These are phyloP conservation scores for Ctenosaura bakeri DNA, from an alignment of 2,797 vertebrate genomes.

Conservation along the genomic window DNA sequence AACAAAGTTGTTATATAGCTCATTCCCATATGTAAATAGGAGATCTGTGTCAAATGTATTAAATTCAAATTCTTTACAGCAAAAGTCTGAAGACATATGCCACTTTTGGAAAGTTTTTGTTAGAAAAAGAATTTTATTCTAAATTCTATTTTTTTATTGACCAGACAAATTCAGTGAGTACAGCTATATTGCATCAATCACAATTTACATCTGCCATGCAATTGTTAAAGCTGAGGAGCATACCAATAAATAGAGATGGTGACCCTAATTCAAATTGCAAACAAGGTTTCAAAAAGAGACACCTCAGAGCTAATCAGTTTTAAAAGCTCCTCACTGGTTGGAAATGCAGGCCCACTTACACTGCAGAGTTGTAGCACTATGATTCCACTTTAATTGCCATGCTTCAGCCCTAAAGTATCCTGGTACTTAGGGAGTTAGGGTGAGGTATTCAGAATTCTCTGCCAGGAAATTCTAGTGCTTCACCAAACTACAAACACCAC, in stretches of 20 bases:
- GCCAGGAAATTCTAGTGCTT: too few relatives aligned
- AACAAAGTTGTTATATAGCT: too few relatives aligned
- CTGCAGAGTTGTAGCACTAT: too few relatives aligned
- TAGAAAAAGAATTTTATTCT: neutral
- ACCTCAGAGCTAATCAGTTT: neutral
- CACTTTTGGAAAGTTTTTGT: neutral
- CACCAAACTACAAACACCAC: too few relatives aligned
- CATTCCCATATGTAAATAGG: too few relatives aligned
- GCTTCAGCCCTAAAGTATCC: too few relatives aligned
- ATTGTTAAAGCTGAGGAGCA: neutral
- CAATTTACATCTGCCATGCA: neutral
- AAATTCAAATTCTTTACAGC: neutral
- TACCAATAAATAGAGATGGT: neutral
- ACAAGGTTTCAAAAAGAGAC: neutral
- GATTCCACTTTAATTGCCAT: too few relatives aligned
- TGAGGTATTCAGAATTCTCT: too few relatives aligned
- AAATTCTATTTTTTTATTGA: too few relatives aligned
- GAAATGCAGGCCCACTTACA: neutral
- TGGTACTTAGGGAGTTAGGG: too few relatives aligned
- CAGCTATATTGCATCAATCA: neutral
- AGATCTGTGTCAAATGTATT: neutral
- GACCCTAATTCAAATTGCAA: neutral
- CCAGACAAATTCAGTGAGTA: neutral
- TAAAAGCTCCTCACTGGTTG: neutral
- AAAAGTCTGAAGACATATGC: neutral